Evolutionary conservation across 1,140 invertebrate genomes (phyloP).

Genomic region (Psix sp.): DNA sequence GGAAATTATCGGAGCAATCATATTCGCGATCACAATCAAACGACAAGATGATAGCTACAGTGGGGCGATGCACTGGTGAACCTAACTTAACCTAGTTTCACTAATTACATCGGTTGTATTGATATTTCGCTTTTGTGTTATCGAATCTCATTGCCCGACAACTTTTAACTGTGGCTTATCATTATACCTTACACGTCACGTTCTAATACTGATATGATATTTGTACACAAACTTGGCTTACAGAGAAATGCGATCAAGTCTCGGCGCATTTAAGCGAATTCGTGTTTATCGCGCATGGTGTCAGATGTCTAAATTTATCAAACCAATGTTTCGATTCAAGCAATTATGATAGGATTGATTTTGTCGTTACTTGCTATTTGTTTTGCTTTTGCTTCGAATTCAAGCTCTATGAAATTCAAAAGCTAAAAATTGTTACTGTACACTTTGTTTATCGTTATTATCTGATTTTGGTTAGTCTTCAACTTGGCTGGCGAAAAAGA

Average conservation of each 20-base stretch:
- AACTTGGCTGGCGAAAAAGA: conserved; percentile 34
- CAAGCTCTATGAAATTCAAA: conserved; percentile 5
- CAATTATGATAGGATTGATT: not conserved
- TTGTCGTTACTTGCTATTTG: not conserved
- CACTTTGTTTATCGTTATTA: conserved; percentile 20
- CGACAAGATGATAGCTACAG: conserved; percentile 52
- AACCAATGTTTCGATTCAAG: not conserved
- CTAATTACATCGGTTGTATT: conserved; percentile 51
- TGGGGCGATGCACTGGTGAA: conserved; percentile 37
- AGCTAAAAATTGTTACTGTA: conserved; percentile 25
- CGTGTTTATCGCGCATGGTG: conserved; percentile 22
- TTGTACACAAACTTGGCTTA: conserved; percentile 31
- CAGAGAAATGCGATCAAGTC: conserved; percentile 16
- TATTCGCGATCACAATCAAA: conserved; percentile 57
- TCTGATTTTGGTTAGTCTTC: conserved; percentile 41
- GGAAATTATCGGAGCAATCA: conserved; percentile 59
- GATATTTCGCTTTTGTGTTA: conserved; percentile 50
- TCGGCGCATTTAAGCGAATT: conserved; percentile 23
- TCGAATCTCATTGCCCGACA: conserved; percentile 43
- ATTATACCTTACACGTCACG: conserved; percentile 36
- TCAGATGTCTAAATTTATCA: conserved; percentile 22
- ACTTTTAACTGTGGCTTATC: conserved; percentile 44
- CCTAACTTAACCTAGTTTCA: conserved; percentile 56
- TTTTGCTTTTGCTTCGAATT: not conserved
- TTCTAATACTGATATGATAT: conserved; percentile 45